Evolutionary conservation across 1,140 invertebrate species (phyloP), one percentile per base, ranked within the genome.

Genomic region (Trigoniulus corallinus): DNA sequence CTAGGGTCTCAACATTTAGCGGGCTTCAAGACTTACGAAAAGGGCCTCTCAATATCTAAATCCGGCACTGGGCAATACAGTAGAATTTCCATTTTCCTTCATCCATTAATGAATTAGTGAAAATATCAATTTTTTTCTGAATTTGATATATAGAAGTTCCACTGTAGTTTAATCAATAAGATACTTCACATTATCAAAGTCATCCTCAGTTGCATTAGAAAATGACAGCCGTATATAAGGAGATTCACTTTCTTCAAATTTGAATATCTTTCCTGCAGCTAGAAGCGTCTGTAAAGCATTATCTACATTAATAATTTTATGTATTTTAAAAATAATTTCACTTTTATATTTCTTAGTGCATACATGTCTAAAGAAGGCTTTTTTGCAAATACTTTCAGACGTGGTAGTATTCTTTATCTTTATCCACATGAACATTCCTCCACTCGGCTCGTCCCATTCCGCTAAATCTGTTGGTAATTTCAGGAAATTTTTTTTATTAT

Each of bases 381-480:
- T n/a, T n/a, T n/a, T n/a, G n/a, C n/a, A n/a, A 34, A 34, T 34
- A 15, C 7, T 15, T 15, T 34, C 15, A 7, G 29, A 34, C 7
- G 7, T 15, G 7, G 7, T 15, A 34, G 15, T 15, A 34, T 34
- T 34, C 7, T 34, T 34, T 1, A 84, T 71, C 60, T 77, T 75
- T 12, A 85, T 71, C 83, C 84, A 87, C 7, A 84, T 66, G 64
- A 84, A 86, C 71, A 87, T 79, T 1, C 84, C 83, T 13, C 76
- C 82, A 1, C 63, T 62, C 0, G 84, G 82, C 26, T 72, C 57
- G 3, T 64, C 58, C 74, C 81, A 84, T 40, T 81, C 75, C 2
- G 72, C 81, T 1, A 84, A 62, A 34, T 72, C 76, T 71, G 60
- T 55, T 56, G 55, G 43, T n/a, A n/a, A n/a, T n/a, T n/a, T 26